These are phyloP conservation scores for Diuraphis noxia DNA, from an alignment of 1,140 invertebrate species.

Conservation along the genomic window DNA sequence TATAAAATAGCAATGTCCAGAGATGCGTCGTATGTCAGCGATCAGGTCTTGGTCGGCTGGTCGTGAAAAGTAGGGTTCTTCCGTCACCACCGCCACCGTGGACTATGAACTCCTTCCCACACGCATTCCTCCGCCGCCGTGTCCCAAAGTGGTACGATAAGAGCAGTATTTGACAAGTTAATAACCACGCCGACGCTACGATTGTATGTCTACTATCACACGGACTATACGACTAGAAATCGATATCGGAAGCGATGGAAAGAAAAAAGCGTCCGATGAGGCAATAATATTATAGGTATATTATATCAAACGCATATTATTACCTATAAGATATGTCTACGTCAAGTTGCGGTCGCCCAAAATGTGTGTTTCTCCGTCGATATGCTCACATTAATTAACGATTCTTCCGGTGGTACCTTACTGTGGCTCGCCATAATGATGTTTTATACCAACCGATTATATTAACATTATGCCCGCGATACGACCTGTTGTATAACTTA, in stretches of 20 bases:
- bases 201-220: neutral
- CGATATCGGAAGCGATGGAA: neutral
- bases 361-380: neutral
- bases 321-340: neutral
- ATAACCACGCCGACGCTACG: neutral
- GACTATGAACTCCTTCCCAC: neutral
- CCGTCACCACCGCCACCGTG: neutral
- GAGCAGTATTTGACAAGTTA: neutral
- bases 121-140: neutral
- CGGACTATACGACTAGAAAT: neutral
- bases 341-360: neutral
- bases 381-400: neutral
- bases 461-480: neutral
- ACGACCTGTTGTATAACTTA: neutral
- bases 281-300: neutral
- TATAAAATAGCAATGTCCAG: neutral
- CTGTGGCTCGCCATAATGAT: too few relatives aligned
- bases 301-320: neutral
- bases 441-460: neutral
- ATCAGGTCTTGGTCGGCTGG: neutral
- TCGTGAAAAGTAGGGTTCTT: neutral
- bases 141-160: constrained; percentile 3
- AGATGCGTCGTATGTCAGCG: neutral
- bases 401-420: neutral
- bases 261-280: neutral